Base-by-base conservation (phyloP, 2,797 vertebrate genomes). In the Echiichthys vipera region DNA sequence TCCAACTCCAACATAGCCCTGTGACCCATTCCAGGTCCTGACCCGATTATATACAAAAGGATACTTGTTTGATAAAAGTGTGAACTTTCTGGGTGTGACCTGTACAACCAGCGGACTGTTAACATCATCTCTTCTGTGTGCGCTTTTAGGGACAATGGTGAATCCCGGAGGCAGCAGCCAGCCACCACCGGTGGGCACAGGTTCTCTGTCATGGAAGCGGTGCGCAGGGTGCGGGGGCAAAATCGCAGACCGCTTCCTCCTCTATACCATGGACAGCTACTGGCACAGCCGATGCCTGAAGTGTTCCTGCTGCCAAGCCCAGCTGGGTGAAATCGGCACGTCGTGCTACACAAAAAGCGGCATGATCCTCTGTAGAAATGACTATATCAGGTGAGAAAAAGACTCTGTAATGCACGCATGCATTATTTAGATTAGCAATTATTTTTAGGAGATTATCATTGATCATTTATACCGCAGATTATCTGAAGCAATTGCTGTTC, bases 241-340 rank as follows among this genome's bases (percentile, higher is more conserved):
- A 93, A 99, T 99, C 78, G 97, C 96, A 3, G 98, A 99, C 92
- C 98, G 98, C 53, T 99, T 99, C 94, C 96, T 99, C 86, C 97
- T 99, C 64, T 99, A 98, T 89, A 96, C 98, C 93, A 99, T 99
- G 97, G 98, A 99, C 96, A 97, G 96, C 95, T 99, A 99, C 93
- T 99, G 98, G 98, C 98, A 99, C 94, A 99, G 97, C 93, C 97
- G 98, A 70, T 99, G 98, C 94, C 97, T 99, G 85, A 99, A 99
- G 94, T 99, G 98, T 86, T 99, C 97, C 72, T 99, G 98, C 94
- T 99, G 98, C 95, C 98, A 99, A 94, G 98, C 98, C 82, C 98
- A 99, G 94, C 96, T 99, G 85, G 98, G 97, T 2, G 98, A 99
- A 92, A 99, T 99, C 80, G 98, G 98, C 89, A 98, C 97, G 18